Base-by-base conservation (phyloP, 2,888 invertebrate genomes). In the Orthosia incerta region DNA sequence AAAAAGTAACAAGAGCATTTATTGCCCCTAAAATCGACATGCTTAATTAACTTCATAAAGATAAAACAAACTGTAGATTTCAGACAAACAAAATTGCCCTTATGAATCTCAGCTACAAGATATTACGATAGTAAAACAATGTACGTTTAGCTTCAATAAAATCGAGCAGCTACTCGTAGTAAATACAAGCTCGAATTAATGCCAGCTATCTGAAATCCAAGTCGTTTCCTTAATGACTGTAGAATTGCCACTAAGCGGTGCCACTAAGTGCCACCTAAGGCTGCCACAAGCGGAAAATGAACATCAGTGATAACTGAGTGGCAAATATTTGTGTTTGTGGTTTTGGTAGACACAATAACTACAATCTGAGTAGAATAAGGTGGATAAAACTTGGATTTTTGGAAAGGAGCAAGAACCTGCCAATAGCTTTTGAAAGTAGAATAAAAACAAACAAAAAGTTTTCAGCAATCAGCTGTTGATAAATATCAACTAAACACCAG, bases 221-320 rank as follows among this genome's bases (percentile, higher is more conserved):
- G 76, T 84, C 66, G 84, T 76, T 82, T 82, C 82, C 82, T 76
- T 84, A 82, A 82, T 84, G 84, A 82, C 71, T 76, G 63, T 68
- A 81, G 84, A 76, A 81, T 81, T 84, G 66, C 76, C 63, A 81
- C 71, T 76, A 76, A 84, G 71, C 82, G 84, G 63, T 76, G 57
- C 81, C 65, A 61, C 82, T 76, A 84, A 84, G 71, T 76, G 66
- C 72, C 53, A 76, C 57, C 71, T 80, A 63, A 66, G 76, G 63
- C 39, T 64, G 76, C 70, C 67, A 63, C 57, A 2, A 57, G 31
- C 67, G 81, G 81, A 70, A 84, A 70, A 46, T 80, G 76, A 60
- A 59, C 46, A 66, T 80, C 69, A 55, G 20, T 48, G 76, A 75
- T 75, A 70, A 69, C 66, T 20, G 53, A 62, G 26, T 63, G 20